A percentile compares a stretch with the other conserved stretches of the same genome.
These are phyloP conservation scores for Nephrotoma guestfalica DNA, from an alignment of 2,888 invertebrate species.

Conservation along the genomic window DNA sequence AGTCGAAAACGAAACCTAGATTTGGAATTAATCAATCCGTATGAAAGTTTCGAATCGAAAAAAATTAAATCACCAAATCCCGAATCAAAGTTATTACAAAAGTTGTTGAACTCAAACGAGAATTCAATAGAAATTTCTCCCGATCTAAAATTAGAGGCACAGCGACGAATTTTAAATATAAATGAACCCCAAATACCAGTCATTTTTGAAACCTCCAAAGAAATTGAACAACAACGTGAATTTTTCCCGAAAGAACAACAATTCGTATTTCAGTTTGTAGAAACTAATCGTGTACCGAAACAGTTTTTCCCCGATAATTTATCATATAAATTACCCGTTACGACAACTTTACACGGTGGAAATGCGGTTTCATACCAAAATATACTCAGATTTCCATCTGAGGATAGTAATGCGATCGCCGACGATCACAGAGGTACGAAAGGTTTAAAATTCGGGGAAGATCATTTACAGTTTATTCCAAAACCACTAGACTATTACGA, in stretches of 20 bases:
- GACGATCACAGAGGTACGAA: not conserved
- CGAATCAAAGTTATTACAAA: not conserved
- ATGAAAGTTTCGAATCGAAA: not conserved
- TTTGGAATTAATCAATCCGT: not conserved
- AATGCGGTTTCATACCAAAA: not conserved
- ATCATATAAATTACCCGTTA: not conserved
- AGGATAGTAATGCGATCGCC: not conserved
- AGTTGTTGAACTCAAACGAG: not conserved
- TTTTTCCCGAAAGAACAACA: not conserved
- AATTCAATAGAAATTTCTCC: not conserved
- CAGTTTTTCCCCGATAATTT: not conserved
- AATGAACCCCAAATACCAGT: not conserved
- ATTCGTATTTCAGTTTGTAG: not conserved
- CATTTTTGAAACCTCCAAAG: not conserved
- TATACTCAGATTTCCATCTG: not conserved
- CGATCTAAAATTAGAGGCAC: not conserved
- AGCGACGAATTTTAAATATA: not conserved
- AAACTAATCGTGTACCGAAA: not conserved
- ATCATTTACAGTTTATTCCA: not conserved
- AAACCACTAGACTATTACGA: not conserved
- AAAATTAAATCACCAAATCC: not conserved
- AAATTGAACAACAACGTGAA: not conserved
- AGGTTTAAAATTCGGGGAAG: not conserved
- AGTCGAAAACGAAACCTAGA: constrained; percentile 1
- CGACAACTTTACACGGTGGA: not conserved